Conservation (phyloP, 2,888 invertebrate genomes). For the Polymixis flavicincta region DNA sequence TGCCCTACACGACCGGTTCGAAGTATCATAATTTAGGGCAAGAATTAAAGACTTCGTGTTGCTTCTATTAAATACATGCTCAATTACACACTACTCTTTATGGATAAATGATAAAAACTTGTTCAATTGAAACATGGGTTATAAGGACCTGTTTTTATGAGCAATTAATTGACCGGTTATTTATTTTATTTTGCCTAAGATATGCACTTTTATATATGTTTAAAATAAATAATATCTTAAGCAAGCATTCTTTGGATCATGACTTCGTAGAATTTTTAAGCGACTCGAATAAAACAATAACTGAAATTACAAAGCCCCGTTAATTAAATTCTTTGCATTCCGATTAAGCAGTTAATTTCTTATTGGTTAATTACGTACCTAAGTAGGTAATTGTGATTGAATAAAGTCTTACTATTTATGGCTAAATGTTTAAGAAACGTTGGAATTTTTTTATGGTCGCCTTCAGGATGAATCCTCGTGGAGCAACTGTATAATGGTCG, state of each 20-base stretch:
- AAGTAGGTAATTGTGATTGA: not conserved
- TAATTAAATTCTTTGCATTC: conserved; percentile 14
- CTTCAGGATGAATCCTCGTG: no score
- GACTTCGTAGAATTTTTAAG: conserved; percentile 13
- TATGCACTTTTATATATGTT: conserved; percentile 3
- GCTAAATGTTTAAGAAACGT: not conserved
- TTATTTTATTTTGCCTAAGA: not conserved
- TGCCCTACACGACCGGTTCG: conserved; percentile 28
- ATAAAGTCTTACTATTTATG: not conserved
- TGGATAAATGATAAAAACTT: conserved; percentile 7
- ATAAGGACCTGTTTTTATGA: conserved; percentile 1
- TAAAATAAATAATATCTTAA: conserved; percentile 1
- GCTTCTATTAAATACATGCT: conserved; percentile 14
- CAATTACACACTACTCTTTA: conserved; percentile 18
- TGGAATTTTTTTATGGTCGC: no score
- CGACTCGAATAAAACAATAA: conserved; percentile 5
- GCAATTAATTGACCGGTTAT: conserved; percentile 11
- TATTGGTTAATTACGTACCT: not conserved
- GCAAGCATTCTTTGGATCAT: not conserved
- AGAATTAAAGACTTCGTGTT: conserved; percentile 14
- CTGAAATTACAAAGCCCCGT: conserved; percentile 1
- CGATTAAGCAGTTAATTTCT: not conserved
- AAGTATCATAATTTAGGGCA: conserved; percentile 38
- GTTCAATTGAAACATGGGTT: conserved; percentile 19
- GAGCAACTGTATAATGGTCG: no score